Evolutionary conservation across 2,888 invertebrate species (phyloP).

Genomic region (Volucella bombylans): DNA sequence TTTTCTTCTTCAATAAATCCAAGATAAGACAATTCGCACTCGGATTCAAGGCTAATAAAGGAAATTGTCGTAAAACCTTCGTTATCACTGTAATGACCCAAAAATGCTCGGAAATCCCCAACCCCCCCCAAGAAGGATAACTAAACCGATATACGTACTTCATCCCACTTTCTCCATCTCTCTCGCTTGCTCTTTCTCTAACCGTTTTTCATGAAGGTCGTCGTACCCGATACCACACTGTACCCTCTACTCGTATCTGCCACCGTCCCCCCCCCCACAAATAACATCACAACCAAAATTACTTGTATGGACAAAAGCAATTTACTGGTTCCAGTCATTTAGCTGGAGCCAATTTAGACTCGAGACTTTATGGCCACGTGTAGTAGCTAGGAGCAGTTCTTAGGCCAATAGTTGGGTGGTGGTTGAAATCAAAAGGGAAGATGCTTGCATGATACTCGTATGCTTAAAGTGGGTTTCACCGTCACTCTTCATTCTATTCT

Average conservation of each 20-base stretch:
- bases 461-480: constrained; percentile 44
- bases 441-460: constrained; percentile 22
- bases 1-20: constrained; percentile 67
- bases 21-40: constrained; percentile 74
- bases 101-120: constrained; percentile 59
- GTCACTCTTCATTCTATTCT: no score
- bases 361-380: constrained; percentile 67
- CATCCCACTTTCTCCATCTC: background rate
- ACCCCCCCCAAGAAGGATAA: constrained; percentile 48
- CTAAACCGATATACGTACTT: constrained; percentile 46
- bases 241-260: no score
- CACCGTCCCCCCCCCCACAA: background rate
- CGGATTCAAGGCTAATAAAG: constrained; percentile 73
- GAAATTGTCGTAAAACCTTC: constrained; percentile 74
- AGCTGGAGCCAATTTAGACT: constrained; percentile 70
- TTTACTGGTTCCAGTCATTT: constrained; percentile 71
- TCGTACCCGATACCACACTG: no score
- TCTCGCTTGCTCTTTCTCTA: background rate
- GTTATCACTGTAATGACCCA: constrained; percentile 73
- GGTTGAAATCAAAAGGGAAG: background rate
- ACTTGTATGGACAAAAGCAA: constrained; percentile 72
- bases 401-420: no score
- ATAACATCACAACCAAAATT: constrained; percentile 52
- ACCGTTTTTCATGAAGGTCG: background rate
- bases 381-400: background rate